Base-by-base conservation (phyloP, 1,140 invertebrate genomes). In the Drosophila obscura region DNA sequence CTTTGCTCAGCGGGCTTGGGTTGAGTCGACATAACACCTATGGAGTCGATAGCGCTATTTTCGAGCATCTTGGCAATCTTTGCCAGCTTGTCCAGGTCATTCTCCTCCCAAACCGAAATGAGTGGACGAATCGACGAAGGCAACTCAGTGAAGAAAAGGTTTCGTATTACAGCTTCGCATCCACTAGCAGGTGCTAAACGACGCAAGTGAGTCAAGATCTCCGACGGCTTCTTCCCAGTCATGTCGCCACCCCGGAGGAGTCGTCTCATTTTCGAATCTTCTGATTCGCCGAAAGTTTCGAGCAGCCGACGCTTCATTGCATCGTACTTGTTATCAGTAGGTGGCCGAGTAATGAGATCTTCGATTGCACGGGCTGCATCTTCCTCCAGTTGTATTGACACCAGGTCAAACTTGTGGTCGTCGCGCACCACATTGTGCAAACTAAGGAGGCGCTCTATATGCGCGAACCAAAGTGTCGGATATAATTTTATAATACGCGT, bases 121-220 rank as follows among this genome's bases (percentile, higher is more conserved):
- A 52, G 5, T 15, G 26, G 50, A 13, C 50, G 50, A 31, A 52
- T 52, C 8, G 50, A 52, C 41, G 26, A 28, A 6, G 26, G 26
- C 6, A 7, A 28, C 26, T 28, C 5, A 6, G 26, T 28, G n/a
- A 43, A 5, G 41, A 43, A n/a, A 8, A 43, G 41, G n/a, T 11
- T 13, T 4, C 41, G 41, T 43, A 43, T n/a, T 0, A 43, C 41
- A 5, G 41, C 41, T 13, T 43, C 41, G n/a, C 41, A 43, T 11
- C 41, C 11, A 43, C 5, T 43, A 43, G 39, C 5, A 2, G 16
- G 16, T 16, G n/a, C n/a, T n/a, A n/a, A n/a, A n/a, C n/a, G n/a
- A n/a, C n/a, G n/a, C n/a, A n/a, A n/a, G n/a, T n/a, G n/a, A n/a
- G n/a, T n/a, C n/a, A n/a, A n/a, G n/a, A n/a, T n/a, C 41, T 43